Evolutionary conservation across 2,113 vertebrate species (phyloP).

Genomic region (Sander vitreus): DNA sequence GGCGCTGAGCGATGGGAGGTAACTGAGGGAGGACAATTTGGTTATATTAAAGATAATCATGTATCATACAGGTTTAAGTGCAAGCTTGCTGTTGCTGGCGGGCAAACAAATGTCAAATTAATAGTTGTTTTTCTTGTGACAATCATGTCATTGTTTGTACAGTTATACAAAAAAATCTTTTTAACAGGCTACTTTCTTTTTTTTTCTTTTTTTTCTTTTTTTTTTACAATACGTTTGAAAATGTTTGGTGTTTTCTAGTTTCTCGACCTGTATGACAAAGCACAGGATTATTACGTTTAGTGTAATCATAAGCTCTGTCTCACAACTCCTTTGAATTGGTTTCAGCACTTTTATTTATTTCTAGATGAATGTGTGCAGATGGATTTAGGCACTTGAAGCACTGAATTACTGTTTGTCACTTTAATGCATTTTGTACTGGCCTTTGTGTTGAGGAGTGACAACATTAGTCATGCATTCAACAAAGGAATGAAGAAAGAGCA

Average conservation of each 20-base stretch:
- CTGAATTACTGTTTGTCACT: slow-evolving; percentile 23
- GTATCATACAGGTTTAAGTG: slow-evolving; percentile 14
- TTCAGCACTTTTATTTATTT: background rate
- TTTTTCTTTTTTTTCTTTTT: no score
- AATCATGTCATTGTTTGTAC: background rate
- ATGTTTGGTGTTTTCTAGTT: background rate
- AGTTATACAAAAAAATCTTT: background rate
- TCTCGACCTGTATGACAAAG: no score
- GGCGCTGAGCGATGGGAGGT: slow-evolving; percentile 37
- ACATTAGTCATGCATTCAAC: slow-evolving; percentile 22
- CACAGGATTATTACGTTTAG: background rate
- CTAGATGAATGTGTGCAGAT: background rate
- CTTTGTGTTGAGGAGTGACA: slow-evolving; percentile 19
- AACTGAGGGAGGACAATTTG: slow-evolving; percentile 40
- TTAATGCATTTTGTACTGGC: slow-evolving; percentile 11
- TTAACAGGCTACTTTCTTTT: no score
- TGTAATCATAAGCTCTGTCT: background rate
- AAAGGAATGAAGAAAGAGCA: no score
- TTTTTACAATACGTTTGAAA: no score
- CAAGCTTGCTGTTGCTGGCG: background rate
- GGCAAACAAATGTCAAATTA: background rate
- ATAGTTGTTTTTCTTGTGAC: background rate
- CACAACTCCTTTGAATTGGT: background rate
- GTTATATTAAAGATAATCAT: slow-evolving; percentile 20
- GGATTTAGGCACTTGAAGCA: background rate